These are phyloP conservation scores for Anolis sagrei DNA, from an alignment of 2,113 vertebrate species.

Conservation along the genomic window DNA sequence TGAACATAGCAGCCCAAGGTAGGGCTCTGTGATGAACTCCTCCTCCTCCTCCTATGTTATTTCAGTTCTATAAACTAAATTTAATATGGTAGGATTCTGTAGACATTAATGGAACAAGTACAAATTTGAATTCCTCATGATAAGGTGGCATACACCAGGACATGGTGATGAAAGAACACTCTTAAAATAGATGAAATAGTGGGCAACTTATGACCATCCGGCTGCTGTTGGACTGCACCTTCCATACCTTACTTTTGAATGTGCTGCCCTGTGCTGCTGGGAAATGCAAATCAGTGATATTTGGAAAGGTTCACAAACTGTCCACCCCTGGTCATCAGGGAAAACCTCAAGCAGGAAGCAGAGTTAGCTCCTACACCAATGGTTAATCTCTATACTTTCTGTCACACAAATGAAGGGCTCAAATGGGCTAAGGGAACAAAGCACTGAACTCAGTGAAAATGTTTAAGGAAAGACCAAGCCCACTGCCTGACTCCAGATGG, in stretches of 20 bases:
- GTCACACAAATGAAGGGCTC: neutral
- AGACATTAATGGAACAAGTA: too few species aligned
- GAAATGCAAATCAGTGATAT: neutral
- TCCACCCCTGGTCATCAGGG: neutral
- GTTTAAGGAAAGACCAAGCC: neutral
- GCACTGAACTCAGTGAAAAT: neutral
- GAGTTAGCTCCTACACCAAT: neutral
- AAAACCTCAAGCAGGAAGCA: neutral
- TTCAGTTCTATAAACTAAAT: neutral
- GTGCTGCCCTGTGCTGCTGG: neutral
- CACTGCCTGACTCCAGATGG: neutral
- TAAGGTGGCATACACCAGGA: too few species aligned
- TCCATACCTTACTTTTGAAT: neutral
- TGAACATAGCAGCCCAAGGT: neutral
- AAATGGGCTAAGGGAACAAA: neutral
- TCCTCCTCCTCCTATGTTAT: neutral
- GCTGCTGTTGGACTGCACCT: neutral
- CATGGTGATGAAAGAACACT: too few species aligned
- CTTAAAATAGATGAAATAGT: too few species aligned
- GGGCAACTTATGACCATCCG: neutral
- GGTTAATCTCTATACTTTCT: neutral
- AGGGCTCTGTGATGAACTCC: neutral
- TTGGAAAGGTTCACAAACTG: neutral
- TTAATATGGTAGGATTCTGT: too few species aligned
- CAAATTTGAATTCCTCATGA: too few species aligned